Base-by-base conservation (phyloP, 2,888 invertebrate species). In the Scaptomyza tumidula region DNA sequence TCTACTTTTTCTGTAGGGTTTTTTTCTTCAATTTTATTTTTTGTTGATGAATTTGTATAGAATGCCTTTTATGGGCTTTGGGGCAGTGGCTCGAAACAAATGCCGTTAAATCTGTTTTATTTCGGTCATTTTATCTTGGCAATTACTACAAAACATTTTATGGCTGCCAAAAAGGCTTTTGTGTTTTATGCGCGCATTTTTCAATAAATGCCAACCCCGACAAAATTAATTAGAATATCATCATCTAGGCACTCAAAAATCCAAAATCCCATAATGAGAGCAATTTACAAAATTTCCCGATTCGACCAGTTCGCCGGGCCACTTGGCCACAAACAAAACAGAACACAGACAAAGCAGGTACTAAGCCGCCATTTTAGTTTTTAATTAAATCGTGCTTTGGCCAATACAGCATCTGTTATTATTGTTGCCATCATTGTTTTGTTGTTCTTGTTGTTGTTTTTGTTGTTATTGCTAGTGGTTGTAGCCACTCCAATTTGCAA, bases 261-360 rank as follows among this genome's bases (percentile, higher is more conserved):
- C 87, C 73, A 88, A 85, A 41, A 87, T 69, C 81, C 70, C 77
- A 78, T 89, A 86, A 87, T 86, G 74, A 79, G 73, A 52, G 77
- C 70, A 85, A 81, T 83, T 89, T 86, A 71, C 68, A 80, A 78
- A 80, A 83, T 82, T 83, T 75, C 71, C 64, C 63, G 62, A 86
- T 80, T 68, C 49, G 59, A 59, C 70, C 72, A 44, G 50, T 45
- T 44, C 14, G 33, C 4, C 19, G 39, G 13, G 13, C 49, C 49
- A 45, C 62, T 64, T 45, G 35, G 53, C 16, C 41, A 10, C 70
- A 39, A 59, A 71, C 46, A 29, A 48, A 66, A 48, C 64, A 63
- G 29, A 43, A 29, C 37, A 33, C 46, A 41, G 52, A 48, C 58
- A 58, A 54, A 73, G 41, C 86, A 86, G 83, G 77, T 65, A 76